These are phyloP conservation scores for Caenorhabditis macrosperma DNA, from an alignment of 2,888 invertebrate species.

Conservation along the genomic window DNA sequence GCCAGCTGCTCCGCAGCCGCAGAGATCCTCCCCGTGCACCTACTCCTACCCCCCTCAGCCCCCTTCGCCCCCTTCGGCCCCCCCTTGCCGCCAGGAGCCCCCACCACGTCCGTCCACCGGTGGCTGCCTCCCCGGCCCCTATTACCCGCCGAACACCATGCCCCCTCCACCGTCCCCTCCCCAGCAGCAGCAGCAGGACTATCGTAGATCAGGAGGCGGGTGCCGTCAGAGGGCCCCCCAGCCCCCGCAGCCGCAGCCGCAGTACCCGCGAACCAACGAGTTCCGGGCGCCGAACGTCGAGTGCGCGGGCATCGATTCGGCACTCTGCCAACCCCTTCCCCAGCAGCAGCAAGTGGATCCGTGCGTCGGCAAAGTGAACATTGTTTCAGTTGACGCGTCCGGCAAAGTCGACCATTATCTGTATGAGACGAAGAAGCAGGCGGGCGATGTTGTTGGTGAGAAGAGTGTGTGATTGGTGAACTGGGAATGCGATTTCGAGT, in stretches of 20 bases:
- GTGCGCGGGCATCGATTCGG: constrained; percentile 47
- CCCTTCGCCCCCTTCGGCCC: constrained; percentile 18
- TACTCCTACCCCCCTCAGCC: constrained; percentile 50
- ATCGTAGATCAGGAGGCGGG: constrained; percentile 28
- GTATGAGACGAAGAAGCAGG: constrained; percentile 63
- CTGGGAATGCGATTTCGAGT: background rate
- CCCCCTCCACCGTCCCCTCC: constrained; percentile 47
- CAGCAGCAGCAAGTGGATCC: constrained; percentile 42
- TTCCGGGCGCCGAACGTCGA: constrained; percentile 55
- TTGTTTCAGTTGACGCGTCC: constrained; percentile 67
- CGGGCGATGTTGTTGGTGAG: constrained; percentile 64
- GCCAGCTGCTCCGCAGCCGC: constrained; percentile 36
- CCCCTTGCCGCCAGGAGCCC: background rate
- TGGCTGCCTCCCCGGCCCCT: constrained; percentile 50
- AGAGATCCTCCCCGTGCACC: constrained; percentile 41
- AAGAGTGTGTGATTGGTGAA: constrained; percentile 25
- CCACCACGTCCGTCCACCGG: constrained; percentile 27
- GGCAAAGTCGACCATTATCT: constrained; percentile 64
- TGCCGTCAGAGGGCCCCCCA: constrained; percentile 43
- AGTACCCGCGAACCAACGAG: constrained; percentile 43
- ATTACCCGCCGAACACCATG: constrained; percentile 52
- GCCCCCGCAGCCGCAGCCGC: constrained; percentile 31
- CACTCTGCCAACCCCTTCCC: constrained; percentile 34
- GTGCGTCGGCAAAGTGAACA: constrained; percentile 63
- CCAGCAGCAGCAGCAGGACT: constrained; percentile 33